A percentile compares a stretch with the other conserved stretches of the same genome.
These are phyloP conservation scores for Bedellia somnulentella DNA, from an alignment of 2,888 invertebrate species.

Conservation along the genomic window DNA sequence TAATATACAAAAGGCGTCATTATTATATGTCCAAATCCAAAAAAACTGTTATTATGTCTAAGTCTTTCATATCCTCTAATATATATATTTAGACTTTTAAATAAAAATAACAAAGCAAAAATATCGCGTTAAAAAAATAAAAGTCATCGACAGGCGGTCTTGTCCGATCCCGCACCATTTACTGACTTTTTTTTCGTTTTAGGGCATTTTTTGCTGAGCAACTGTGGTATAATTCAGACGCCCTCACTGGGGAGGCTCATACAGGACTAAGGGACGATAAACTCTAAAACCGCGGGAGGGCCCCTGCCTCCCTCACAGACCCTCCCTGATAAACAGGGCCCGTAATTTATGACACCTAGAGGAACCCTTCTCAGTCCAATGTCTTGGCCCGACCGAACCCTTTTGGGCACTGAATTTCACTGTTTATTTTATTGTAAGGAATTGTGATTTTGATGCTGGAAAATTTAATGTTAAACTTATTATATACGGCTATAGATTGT, in stretches of 20 bases:
- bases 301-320: conserved; percentile 29
- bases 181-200: too few species aligned
- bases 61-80: too few species aligned
- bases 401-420: not conserved
- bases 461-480: not conserved
- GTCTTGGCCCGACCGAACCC: conserved; percentile 13
- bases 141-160: too few species aligned
- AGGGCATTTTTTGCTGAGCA: conserved; percentile 44
- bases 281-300: conserved; percentile 56
- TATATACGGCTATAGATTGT: too few species aligned
- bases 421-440: not conserved
- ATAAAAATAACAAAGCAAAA: too few species aligned
- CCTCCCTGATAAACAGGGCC: conserved; percentile 41
- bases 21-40: too few species aligned
- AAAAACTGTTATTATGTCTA: too few species aligned
- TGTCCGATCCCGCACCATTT: too few species aligned
- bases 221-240: conserved; percentile 36
- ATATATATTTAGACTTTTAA: too few species aligned
- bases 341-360: conserved; percentile 53
- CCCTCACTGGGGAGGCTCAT: conserved; percentile 32
- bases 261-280: conserved; percentile 40
- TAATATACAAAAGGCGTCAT: too few species aligned
- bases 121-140: too few species aligned
- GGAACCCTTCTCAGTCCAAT: conserved; percentile 23
- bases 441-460: not conserved